These are phyloP conservation scores for Scolopax mira DNA, from an alignment of 2,113 vertebrate species.

Conservation along the genomic window DNA sequence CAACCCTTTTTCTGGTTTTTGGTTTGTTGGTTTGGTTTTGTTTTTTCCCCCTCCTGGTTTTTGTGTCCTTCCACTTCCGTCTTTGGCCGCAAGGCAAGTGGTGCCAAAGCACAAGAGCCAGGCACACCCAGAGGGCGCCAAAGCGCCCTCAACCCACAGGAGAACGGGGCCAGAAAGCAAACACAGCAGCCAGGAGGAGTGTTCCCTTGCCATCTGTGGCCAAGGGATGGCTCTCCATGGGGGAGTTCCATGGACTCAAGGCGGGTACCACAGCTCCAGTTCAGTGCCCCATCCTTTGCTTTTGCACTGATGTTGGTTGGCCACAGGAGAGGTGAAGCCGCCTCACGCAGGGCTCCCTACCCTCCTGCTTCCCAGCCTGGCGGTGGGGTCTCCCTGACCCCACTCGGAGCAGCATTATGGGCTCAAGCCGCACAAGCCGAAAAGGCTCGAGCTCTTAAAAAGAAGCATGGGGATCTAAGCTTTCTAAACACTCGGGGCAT, in stretches of 20 bases:
- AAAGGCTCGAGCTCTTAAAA: constrained; percentile 19
- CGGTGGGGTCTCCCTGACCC: fast-evolving
- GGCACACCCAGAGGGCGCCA: neutral
- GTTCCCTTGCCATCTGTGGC: neutral
- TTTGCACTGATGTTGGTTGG: neutral
- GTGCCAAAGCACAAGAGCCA: constrained; percentile 4
- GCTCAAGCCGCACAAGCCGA: neutral
- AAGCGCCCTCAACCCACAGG: neutral
- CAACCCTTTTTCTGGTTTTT: constrained; percentile 22
- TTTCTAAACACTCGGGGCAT: constrained; percentile 47
- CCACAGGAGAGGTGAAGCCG: neutral
- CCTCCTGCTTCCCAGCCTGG: neutral
- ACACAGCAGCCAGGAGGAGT: fast-evolving
- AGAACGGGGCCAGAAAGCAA: neutral
- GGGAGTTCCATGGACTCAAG: neutral
- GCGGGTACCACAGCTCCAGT: fast-evolving
- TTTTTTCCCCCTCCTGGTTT: neutral
- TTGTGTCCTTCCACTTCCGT: constrained; percentile 22
- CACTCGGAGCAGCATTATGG: neutral
- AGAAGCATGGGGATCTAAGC: constrained; percentile 29
- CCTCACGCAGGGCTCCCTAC: neutral
- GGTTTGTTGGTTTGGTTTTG: neutral
- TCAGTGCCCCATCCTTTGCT: fast-evolving
- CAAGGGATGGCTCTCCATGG: neutral
- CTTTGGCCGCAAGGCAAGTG: neutral